phyloP scores from a whole-genome alignment of 2,113 vertebrate genomes.

The Scomber scombrus region DNA sequence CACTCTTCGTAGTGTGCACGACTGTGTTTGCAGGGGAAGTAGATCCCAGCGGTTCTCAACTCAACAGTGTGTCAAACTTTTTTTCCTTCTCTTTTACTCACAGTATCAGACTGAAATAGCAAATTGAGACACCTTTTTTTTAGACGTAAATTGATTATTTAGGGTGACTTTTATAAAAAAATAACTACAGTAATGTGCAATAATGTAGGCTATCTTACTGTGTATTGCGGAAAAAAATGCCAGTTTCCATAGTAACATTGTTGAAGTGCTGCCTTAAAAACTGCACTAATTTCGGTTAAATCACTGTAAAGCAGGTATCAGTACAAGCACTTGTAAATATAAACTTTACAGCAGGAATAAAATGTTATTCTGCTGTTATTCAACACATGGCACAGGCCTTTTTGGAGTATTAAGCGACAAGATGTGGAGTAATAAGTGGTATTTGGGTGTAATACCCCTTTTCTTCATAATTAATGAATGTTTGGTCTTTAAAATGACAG shows the following conservation, averaged over 20 bases:
- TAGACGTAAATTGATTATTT: background rate
- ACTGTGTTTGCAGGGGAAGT: constrained; percentile 32
- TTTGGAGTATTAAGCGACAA: background rate
- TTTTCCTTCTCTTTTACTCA: constrained; percentile 21
- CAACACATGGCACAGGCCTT: background rate
- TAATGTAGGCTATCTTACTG: background rate
- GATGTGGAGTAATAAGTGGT: background rate
- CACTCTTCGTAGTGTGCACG: background rate
- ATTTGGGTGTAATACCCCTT: constrained; percentile 1
- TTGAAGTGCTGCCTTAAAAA: background rate
- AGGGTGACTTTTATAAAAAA: background rate
- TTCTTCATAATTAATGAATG: background rate
- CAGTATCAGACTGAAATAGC: constrained; percentile 2
- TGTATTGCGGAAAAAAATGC: background rate
- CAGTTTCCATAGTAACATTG: background rate
- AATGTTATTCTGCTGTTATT: background rate
- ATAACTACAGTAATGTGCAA: background rate
- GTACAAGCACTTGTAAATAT: background rate
- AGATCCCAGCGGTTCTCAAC: constrained; percentile 29
- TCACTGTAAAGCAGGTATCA: background rate
- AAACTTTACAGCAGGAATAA: background rate
- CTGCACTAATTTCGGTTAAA: background rate
- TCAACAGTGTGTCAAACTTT: constrained; percentile 72
- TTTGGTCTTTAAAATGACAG: background rate
- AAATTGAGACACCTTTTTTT: background rate